Percentiles rank a stretch among this genome's conserved stretches.
These are phyloP conservation scores for Asarcornis scutulata DNA, from an alignment of 2,113 vertebrate genomes.

Conservation along the genomic window DNA sequence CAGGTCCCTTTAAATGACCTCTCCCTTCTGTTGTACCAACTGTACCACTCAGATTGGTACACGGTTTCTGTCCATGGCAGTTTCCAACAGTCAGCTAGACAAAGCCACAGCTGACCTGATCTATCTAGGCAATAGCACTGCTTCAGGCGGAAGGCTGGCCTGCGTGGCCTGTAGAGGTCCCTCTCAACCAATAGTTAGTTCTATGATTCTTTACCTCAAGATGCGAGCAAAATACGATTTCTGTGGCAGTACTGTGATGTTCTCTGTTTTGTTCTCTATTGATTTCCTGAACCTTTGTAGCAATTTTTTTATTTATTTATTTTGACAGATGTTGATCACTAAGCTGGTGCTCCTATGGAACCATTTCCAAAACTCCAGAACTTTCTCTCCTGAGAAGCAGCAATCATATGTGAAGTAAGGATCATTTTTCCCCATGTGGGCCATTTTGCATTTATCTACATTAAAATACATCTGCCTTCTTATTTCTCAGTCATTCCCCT, in stretches of 20 bases:
- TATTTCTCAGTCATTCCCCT: background rate
- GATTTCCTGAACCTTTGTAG: background rate
- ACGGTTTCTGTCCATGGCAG: too few species aligned
- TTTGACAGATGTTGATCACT: background rate
- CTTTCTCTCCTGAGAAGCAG: background rate
- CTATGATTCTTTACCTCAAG: background rate
- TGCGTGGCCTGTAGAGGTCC: constrained; percentile 62
- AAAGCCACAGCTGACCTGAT: background rate
- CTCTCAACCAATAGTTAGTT: constrained; percentile 63
- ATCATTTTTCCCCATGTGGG: background rate
- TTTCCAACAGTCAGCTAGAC: background rate
- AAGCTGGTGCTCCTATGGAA: background rate
- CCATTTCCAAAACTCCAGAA: background rate
- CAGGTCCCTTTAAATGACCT: too few species aligned
- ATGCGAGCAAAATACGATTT: background rate
- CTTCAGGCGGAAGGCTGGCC: background rate
- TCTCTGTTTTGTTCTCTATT: background rate
- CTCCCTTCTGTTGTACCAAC: too few species aligned
- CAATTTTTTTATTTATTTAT: background rate
- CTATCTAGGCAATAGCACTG: background rate
- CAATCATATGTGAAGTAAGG: background rate
- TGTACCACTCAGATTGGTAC: too few species aligned
- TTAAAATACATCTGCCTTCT: background rate
- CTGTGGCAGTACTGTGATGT: background rate
- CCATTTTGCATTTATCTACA: background rate